Evolutionary conservation across 1,140 invertebrate genomes (phyloP).

Genomic region (Lanistes nyassanus): DNA sequence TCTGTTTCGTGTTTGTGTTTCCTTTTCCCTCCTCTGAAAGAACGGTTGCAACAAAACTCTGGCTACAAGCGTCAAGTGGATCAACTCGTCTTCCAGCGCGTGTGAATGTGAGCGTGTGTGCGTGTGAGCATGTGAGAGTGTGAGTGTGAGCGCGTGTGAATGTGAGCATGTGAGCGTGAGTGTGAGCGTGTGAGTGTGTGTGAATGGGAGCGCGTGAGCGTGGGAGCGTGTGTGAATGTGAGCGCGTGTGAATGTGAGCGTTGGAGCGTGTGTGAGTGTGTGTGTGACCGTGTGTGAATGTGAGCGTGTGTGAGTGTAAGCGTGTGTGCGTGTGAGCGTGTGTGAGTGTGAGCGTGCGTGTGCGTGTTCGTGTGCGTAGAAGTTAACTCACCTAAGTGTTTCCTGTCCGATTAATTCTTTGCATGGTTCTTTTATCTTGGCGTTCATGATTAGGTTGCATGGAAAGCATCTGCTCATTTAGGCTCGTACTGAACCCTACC

Average conservation of each 20-base stretch:
- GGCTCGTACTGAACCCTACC: too few species aligned
- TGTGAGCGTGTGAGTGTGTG: not conserved
- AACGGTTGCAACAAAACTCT: too few species aligned
- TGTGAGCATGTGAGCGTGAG: not conserved
- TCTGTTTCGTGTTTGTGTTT: too few species aligned
- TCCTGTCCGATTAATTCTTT: too few species aligned
- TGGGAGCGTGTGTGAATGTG: constrained; percentile 10
- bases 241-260: not conserved
- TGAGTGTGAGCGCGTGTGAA: not conserved
- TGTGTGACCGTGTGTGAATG: not conserved
- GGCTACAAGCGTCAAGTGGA: too few species aligned
- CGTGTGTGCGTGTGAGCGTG: not conserved
- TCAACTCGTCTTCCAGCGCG: not conserved
- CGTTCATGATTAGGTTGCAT: too few species aligned
- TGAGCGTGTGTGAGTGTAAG: not conserved
- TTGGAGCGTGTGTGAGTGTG: not conserved
- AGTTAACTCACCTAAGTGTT: too few species aligned
- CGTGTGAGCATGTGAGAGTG: not conserved
- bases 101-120: not conserved
- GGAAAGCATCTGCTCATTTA: too few species aligned
- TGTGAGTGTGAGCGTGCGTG: too few species aligned
- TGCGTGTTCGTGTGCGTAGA: too few species aligned
- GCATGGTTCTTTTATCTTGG: too few species aligned
- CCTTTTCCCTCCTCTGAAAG: too few species aligned
- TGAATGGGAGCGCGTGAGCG: constrained; percentile 5